phyloP scores from a whole-genome alignment of 2,797 vertebrate species.

The Hydrophis major region DNA sequence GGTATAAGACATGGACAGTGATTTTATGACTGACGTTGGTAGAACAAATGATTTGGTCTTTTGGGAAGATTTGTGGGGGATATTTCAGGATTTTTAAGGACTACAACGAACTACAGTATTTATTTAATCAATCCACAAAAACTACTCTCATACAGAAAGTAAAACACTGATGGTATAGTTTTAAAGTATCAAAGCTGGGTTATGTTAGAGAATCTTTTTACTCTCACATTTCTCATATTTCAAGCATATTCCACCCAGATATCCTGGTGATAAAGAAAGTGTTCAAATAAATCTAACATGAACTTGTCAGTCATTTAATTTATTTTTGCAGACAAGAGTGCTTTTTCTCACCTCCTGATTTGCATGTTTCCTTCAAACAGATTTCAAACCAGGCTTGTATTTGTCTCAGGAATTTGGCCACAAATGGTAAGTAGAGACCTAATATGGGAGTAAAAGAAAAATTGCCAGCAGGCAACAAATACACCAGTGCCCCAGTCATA shows the following conservation, averaged over 20 bases:
- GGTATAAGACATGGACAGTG: background rate
- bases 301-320: background rate
- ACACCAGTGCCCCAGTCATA: background rate
- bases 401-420: conserved; percentile 76
- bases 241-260: background rate
- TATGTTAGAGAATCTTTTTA: background rate
- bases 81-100: background rate
- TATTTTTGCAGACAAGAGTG: background rate
- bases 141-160: background rate
- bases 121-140: background rate
- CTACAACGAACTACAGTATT: background rate
- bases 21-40: background rate
- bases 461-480: background rate
- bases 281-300: background rate
- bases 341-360: background rate
- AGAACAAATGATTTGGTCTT: background rate
- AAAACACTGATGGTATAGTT: background rate
- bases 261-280: background rate
- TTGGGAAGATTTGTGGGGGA: background rate
- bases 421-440: conserved; percentile 71
- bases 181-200: background rate
- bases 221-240: background rate
- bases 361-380: conserved; percentile 61
- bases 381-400: conserved; percentile 80
- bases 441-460: background rate